phyloP scores from a whole-genome alignment of 2,113 vertebrate genomes.

The Cyanoliseus patagonus region DNA sequence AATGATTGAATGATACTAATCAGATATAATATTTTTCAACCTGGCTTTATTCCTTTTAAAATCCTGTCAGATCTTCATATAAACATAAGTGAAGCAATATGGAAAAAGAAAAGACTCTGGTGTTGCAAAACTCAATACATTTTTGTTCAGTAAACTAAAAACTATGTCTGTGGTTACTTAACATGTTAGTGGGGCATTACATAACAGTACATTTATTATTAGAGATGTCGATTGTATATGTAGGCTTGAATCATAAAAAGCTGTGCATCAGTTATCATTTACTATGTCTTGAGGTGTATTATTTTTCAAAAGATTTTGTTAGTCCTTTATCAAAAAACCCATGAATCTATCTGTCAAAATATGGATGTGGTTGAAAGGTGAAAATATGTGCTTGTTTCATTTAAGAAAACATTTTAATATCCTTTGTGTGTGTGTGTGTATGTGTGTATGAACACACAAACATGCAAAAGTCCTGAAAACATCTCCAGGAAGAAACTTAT shows the following conservation, averaged over 20 bases:
- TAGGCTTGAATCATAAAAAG: slow-evolving; percentile 19
- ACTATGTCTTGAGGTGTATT: slow-evolving; percentile 20
- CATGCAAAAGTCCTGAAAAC: background rate
- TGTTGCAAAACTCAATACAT: background rate
- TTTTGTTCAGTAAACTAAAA: slow-evolving; percentile 18
- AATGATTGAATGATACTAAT: background rate
- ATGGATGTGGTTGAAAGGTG: background rate
- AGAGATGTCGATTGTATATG: slow-evolving; percentile 32
- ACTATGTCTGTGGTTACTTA: slow-evolving; percentile 26
- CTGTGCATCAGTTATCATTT: slow-evolving; percentile 45
- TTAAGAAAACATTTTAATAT: background rate
- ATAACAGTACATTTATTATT: slow-evolving; percentile 38
- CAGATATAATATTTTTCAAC: background rate
- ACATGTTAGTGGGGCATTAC: slow-evolving; percentile 16
- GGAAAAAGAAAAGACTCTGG: background rate
- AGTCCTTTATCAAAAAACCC: background rate
- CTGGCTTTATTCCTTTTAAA: background rate
- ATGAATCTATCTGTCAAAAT: slow-evolving; percentile 15
- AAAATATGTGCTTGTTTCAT: background rate
- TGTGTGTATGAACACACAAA: background rate
- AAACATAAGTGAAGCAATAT: background rate
- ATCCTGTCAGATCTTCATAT: background rate
- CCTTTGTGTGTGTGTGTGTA: accelerated
- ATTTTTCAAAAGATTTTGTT: slow-evolving; percentile 52
- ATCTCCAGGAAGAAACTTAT: background rate